Evolutionary conservation across 2,888 invertebrate genomes (phyloP).

Genomic region (Hylaea fasciaria): DNA sequence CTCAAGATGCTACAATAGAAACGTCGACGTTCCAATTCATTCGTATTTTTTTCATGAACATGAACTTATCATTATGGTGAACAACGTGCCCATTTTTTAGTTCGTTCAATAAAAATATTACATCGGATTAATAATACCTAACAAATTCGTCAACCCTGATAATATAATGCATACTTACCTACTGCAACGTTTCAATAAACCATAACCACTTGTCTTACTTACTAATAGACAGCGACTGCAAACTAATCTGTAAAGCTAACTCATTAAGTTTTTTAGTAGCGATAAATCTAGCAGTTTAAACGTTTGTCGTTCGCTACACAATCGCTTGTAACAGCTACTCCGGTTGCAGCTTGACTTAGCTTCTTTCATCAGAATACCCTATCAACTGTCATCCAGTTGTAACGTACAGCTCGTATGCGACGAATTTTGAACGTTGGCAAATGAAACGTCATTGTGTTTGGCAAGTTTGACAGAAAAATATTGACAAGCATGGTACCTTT

Average conservation of each 20-base stretch:
- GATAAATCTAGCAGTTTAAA: slow-evolving; percentile 71
- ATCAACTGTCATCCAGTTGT: slow-evolving; percentile 1
- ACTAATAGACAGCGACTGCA: slow-evolving; percentile 2
- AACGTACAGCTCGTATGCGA: slow-evolving; percentile 20
- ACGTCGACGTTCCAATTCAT: no score
- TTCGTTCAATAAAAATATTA: no score
- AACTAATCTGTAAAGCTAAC: slow-evolving; percentile 46
- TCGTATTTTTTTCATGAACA: no score
- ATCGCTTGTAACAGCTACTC: slow-evolving; percentile 25
- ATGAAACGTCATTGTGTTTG: no score
- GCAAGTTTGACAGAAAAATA: no score
- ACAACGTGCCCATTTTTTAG: no score
- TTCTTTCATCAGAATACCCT: slow-evolving; percentile 1
- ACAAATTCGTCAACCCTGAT: no score
- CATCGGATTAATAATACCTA: no score
- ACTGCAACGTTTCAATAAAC: background rate
- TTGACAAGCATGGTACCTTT: no score
- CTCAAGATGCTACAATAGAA: no score
- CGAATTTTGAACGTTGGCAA: slow-evolving; percentile 25
- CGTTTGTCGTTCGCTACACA: slow-evolving; percentile 54
- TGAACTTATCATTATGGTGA: no score
- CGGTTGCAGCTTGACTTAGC: slow-evolving; percentile 12
- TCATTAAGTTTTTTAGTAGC: slow-evolving; percentile 73
- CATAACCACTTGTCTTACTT: background rate
- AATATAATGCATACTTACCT: no score